Percentiles rank a stretch among this genome's conserved stretches.
Evolutionary conservation across 2,888 invertebrate genomes (phyloP).

Genomic region (Eupithecia subumbrata): DNA sequence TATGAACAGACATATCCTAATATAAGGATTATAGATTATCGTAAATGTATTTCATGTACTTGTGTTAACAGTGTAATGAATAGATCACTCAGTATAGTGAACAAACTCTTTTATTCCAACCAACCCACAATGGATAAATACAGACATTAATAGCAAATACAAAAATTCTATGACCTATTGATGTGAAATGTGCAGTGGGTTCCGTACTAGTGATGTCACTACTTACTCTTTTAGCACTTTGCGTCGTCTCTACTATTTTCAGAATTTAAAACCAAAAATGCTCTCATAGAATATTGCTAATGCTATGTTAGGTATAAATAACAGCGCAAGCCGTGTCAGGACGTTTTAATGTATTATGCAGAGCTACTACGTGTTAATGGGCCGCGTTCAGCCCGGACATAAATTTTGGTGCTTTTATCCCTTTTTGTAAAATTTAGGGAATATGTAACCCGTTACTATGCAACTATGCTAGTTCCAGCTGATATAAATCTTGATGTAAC

Average conservation of each 20-base stretch:
- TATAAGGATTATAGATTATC: too few species aligned
- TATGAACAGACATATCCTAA: too few species aligned
- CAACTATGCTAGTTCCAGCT: not conserved
- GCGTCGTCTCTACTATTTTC: not conserved
- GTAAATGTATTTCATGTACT: too few species aligned
- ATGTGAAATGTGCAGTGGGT: too few species aligned
- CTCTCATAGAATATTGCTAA: constrained; percentile 76
- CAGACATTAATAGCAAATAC: too few species aligned
- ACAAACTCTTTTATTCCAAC: too few species aligned
- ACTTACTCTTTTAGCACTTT: not conserved
- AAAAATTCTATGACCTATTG: too few species aligned
- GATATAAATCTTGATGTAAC: not conserved
- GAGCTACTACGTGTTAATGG: constrained; percentile 79
- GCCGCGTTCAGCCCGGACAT: constrained; percentile 70
- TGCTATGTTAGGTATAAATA: constrained; percentile 67
- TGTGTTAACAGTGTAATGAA: too few species aligned
- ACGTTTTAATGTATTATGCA: constrained; percentile 81
- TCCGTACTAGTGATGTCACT: not conserved
- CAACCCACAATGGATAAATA: too few species aligned
- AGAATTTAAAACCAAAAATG: not conserved
- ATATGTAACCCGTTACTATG: not conserved
- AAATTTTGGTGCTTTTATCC: constrained; percentile 74
- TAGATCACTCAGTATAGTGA: too few species aligned
- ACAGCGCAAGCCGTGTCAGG: constrained; percentile 68
- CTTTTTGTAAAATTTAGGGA: constrained; percentile 53